A percentile compares a stretch with the other conserved stretches of the same genome.
These are phyloP conservation scores for Poeciliopsis paucimaculata DNA, from an alignment of 2,797 vertebrate genomes.

Conservation along the genomic window DNA sequence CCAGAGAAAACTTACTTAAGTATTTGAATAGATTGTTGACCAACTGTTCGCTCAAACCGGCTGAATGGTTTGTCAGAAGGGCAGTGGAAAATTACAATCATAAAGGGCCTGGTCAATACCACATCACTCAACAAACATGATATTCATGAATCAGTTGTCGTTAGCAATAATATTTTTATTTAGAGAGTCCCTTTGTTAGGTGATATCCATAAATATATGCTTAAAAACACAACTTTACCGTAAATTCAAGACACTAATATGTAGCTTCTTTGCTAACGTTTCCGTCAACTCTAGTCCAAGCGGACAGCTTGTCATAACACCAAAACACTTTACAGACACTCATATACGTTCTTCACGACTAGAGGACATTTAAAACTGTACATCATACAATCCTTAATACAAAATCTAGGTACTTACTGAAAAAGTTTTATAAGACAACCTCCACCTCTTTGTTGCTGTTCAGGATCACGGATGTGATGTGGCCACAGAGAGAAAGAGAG, in stretches of 20 bases:
- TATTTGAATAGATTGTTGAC: too few relatives aligned
- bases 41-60: not conserved
- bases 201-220: not conserved
- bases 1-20: not conserved
- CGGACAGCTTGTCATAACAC: not conserved
- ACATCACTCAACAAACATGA: constrained; percentile 32
- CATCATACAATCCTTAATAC: not conserved
- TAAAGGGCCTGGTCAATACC: constrained; percentile 44
- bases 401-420: constrained; percentile 41
- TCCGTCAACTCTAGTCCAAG: not conserved
- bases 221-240: constrained; percentile 13
- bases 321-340: not conserved
- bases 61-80: not conserved
- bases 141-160: not conserved
- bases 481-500: constrained; percentile 9
- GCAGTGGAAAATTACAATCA: constrained; percentile 44
- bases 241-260: not conserved
- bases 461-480: constrained; percentile 68
- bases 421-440: not conserved
- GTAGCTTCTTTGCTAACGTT: constrained; percentile 41
- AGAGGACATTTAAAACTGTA: not conserved
- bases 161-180: fast-evolving
- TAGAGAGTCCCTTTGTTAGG: not conserved
- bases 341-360: too few relatives aligned
- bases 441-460: constrained; percentile 20